phyloP scores from a whole-genome alignment of 2,113 vertebrate species.

The Microcebus griseorufus region DNA sequence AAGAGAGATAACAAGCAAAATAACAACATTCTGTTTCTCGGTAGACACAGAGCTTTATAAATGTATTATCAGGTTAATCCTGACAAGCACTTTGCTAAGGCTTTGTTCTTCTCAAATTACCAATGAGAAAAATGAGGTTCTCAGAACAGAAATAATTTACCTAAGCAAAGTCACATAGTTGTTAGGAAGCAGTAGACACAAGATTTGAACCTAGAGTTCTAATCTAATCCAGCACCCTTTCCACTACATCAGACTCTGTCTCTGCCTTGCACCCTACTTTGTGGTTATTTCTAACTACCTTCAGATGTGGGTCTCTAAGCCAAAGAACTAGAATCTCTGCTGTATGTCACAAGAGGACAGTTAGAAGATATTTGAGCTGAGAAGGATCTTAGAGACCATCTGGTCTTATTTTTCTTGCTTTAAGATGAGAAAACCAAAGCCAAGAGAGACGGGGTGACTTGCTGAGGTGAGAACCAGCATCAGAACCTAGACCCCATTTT shows the following conservation, averaged over 20 bases:
- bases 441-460: not conserved
- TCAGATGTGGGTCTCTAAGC: not conserved
- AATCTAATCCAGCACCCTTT: not conserved
- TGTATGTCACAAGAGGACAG: not conserved
- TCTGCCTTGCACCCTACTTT: not conserved
- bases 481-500: not conserved
- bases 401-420: not conserved
- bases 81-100: not conserved
- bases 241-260: not conserved
- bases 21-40: not conserved
- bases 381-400: not conserved
- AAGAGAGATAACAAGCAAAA: not conserved
- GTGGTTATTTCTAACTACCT: conserved; percentile 34
- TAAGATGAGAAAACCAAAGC: conserved; percentile 24
- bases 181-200: not conserved
- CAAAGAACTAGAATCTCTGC: not conserved
- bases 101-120: not conserved
- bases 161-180: not conserved
- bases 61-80: conserved; percentile 10
- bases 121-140: conserved; percentile 29
- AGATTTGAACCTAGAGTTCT: not conserved
- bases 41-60: not conserved
- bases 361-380: not conserved
- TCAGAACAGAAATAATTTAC: not conserved
- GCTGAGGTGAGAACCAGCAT: not conserved